phyloP scores from a whole-genome alignment of 2,797 vertebrate species.

The Manis javanica region DNA sequence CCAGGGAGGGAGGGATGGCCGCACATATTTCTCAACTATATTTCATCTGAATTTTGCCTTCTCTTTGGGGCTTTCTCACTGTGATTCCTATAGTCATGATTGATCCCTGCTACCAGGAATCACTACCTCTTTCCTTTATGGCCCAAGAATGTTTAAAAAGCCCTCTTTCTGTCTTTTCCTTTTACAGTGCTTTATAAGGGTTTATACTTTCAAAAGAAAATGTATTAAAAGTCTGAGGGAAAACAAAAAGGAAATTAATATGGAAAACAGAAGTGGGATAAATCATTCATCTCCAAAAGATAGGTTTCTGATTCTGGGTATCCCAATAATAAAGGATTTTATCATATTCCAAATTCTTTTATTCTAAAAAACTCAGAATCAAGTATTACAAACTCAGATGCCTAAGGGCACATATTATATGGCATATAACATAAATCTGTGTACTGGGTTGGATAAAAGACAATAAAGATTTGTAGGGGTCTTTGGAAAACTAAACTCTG shows the following conservation, averaged over 20 bases:
- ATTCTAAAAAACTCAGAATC: not conserved
- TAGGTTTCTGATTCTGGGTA: constrained; percentile 23
- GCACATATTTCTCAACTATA: constrained; percentile 36
- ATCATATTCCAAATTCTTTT: not conserved
- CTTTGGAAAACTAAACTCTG: not conserved
- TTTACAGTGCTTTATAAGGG: constrained; percentile 28
- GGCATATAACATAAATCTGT: not conserved
- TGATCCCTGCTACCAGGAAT: not conserved
- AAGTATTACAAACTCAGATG: constrained; percentile 1
- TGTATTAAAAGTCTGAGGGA: not conserved
- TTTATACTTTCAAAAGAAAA: constrained; percentile 42
- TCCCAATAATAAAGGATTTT: not conserved
- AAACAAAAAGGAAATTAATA: constrained; percentile 29
- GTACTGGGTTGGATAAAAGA: not conserved
- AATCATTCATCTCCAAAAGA: not conserved
- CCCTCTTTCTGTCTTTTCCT: constrained; percentile 29
- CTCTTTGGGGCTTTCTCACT: constrained; percentile 42
- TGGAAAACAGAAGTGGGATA: not conserved
- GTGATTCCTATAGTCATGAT: not conserved
- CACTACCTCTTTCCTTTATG: constrained; percentile 15
- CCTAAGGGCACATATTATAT: not conserved
- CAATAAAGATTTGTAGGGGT: not conserved
- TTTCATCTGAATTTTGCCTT: constrained; percentile 46
- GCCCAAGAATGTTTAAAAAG: constrained; percentile 3
- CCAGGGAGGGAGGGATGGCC: constrained; percentile 4